phyloP scores from a whole-genome alignment of 2,888 invertebrate species.

The Drosophila eohydei region DNA sequence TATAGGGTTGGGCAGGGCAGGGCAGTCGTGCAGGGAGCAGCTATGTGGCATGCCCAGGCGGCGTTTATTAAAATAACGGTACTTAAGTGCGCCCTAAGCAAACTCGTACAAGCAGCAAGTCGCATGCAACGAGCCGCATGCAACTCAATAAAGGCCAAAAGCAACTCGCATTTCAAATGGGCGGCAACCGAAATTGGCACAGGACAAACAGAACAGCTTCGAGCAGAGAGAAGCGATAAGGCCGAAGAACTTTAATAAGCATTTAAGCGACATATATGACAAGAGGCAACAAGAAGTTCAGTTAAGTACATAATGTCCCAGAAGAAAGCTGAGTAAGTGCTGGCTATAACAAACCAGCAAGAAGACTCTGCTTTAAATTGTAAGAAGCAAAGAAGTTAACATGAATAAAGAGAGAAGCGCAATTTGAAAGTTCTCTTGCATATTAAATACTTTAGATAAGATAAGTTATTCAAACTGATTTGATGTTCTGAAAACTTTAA shows the following conservation, averaged over 20 bases:
- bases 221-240: conserved; percentile 4
- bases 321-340: conserved; percentile 34
- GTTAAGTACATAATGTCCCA: conserved; percentile 6
- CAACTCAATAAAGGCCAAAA: conserved; percentile 27
- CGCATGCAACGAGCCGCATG: conserved; percentile 41
- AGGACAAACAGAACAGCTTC: conserved; percentile 14
- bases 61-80: conserved; percentile 82
- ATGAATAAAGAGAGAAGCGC: neutral
- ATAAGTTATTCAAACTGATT: neutral
- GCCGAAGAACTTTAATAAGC: conserved; percentile 51
- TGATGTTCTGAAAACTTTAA: neutral
- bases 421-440: neutral
- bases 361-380: conserved; percentile 11
- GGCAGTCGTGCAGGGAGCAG: neutral
- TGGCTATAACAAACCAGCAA: neutral
- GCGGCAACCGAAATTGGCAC: conserved; percentile 47
- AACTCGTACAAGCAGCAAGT: conserved; percentile 43
- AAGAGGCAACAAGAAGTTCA: conserved; percentile 22
- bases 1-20: conserved; percentile 7
- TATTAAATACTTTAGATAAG: neutral
- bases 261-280: conserved; percentile 44
- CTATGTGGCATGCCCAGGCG: conserved; percentile 61
- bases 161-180: conserved; percentile 38
- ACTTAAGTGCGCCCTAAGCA: conserved; percentile 80
- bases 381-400: neutral